Conservation (phyloP, 2,113 vertebrate genomes). For the human (Homo sapiens) region GRCh38 chr1:207876501-207877000, state of each 20-base stretch:
- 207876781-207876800: not conserved
- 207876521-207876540: not conserved
- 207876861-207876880: not conserved
- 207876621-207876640: slow-evolving; percentile 19
- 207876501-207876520: slow-evolving; percentile 6
- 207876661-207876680: not conserved
- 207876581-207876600: not conserved
- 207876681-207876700: not conserved
- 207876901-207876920: not conserved
- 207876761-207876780: not conserved
- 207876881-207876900: not conserved
- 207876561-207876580: slow-evolving; percentile 18
- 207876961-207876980: not conserved
- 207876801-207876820: not conserved
- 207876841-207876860: not conserved
- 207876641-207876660: not conserved
- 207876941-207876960: not conserved
- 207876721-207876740: not conserved
- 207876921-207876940: not conserved
- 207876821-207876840: not conserved
- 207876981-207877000: not conserved
- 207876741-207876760: not conserved
- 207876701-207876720: not conserved
- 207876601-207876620: not conserved
- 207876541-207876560: not conserved